Conservation (phyloP, 2,888 invertebrate genomes). For the Sarcophaga rosellei region DNA sequence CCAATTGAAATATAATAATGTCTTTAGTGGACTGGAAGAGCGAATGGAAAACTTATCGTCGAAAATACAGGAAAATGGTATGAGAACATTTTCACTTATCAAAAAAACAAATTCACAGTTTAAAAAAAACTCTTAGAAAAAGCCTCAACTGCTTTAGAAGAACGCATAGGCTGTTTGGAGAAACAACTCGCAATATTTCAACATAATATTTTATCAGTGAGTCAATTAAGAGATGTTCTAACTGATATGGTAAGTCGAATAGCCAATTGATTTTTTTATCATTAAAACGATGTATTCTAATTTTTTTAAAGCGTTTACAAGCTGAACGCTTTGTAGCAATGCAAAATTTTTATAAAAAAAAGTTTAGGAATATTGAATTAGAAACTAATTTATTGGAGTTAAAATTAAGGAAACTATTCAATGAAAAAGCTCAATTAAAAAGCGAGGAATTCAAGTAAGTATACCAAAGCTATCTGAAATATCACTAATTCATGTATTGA, state of each 20-base stretch:
- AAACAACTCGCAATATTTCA: constrained; percentile 79
- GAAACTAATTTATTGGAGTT: constrained; percentile 85
- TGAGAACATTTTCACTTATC: neutral
- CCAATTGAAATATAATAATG: constrained; percentile 68
- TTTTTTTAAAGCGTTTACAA: constrained; percentile 70
- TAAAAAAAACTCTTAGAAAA: constrained; percentile 73
- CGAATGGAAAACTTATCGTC: constrained; percentile 70
- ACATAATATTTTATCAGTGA: constrained; percentile 84
- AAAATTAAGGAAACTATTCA: constrained; percentile 69
- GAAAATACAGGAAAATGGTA: constrained; percentile 70
- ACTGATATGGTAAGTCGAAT: constrained; percentile 84
- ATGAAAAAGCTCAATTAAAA: constrained; percentile 59
- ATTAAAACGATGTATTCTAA: constrained; percentile 1
- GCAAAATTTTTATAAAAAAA: constrained; percentile 88
- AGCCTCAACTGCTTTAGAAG: constrained; percentile 77
- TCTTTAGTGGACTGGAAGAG: constrained; percentile 71
- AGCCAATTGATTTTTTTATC: neutral
- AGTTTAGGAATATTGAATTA: constrained; percentile 86
- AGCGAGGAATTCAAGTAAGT: constrained; percentile 72
- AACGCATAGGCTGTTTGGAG: constrained; percentile 73
- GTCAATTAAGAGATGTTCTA: constrained; percentile 86
- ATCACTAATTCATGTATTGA: neutral
- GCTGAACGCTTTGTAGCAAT: constrained; percentile 85
- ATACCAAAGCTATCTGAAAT: neutral
- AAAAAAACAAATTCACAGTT: constrained; percentile 77